Evolutionary conservation across 2,113 vertebrate genomes (phyloP), one percentile per base, ranked within the genome.

Genomic region (Megaleporinus macrocephalus): DNA sequence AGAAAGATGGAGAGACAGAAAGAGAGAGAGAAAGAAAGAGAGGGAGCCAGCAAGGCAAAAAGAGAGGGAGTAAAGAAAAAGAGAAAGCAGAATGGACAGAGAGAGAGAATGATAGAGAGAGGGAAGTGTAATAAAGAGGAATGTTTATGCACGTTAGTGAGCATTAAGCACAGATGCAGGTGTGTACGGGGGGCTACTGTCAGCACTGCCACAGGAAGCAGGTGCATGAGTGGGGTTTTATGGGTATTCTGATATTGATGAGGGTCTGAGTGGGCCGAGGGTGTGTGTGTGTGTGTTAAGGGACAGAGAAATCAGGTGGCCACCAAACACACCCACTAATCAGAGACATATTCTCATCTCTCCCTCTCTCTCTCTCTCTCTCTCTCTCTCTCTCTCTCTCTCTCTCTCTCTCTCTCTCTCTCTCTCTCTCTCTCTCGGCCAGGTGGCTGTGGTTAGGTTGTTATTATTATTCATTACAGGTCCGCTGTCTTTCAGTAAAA

Each of bases 381-480:
- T 62, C 41, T 15, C 55, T 29, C 76, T 24, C 77, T n/a, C 44
- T n/a, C 63, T 36, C 55, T 36, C n/a, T 41, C 30, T 22, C 33
- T 36, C n/a, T 61, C 69, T 5, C 15, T 62, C 93, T 90, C 76
- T 24, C 77, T n/a, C 44, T n/a, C 63, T 36, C 55, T 36, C n/a
- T 41, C 30, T 22, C 33, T 36, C n/a, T 61, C 69, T 5, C 15
- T 62, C 93, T 90, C 89, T 84, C 15, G 93, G 78, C 90, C 95
- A 96, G 95, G 94, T 95, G 95, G 89, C 90, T 92, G 93, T 83
- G 90, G 93, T 94, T 92, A 89, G 90, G 74, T 86, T 89, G 78
- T 85, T 85, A 82, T 86, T 85, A 80, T 87, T 88, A 87, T 89
- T 89, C 84, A 88, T 87, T 86, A 86, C 85, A 85, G 84, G 82